Evolutionary conservation across 64 coral and sea anemone species (phyloP).

Genomic region (Catalaphyllia jardinei): DNA sequence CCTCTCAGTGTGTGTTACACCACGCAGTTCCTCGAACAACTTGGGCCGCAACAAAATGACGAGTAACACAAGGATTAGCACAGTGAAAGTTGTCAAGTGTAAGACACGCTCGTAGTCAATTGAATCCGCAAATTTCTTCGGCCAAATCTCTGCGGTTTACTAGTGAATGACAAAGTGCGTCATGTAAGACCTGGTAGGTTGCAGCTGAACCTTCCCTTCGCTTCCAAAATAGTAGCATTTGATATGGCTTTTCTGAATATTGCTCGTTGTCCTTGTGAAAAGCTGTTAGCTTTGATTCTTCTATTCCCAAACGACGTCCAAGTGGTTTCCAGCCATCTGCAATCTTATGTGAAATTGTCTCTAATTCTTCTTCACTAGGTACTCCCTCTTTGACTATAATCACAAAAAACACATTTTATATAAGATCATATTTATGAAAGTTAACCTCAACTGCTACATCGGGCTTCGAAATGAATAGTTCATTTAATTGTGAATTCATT

Average conservation of each 20-base stretch:
- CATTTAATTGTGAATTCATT: too few relatives aligned
- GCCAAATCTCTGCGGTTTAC: background rate
- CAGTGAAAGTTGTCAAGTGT: too few relatives aligned
- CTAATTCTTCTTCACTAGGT: background rate
- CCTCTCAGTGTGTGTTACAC: too few relatives aligned
- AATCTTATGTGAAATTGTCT: background rate
- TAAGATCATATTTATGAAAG: too few relatives aligned
- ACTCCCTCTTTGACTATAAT: background rate
- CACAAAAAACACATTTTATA: background rate
- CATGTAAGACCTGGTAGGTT: background rate
- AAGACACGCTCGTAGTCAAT: too few relatives aligned
- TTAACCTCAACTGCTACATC: too few relatives aligned
- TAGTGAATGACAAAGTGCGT: background rate
- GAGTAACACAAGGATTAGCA: too few relatives aligned
- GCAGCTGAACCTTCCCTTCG: background rate
- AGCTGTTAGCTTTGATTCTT: background rate
- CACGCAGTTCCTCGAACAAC: too few relatives aligned
- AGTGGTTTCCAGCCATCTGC: background rate
- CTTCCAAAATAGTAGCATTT: background rate
- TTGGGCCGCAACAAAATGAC: too few relatives aligned
- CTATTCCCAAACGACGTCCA: background rate
- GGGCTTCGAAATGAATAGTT: too few relatives aligned
- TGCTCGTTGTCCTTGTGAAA: background rate
- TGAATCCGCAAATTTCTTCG: background rate
- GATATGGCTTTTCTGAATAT: background rate